Evolutionary conservation across 2,797 vertebrate species (phyloP).

Genomic region (Rhinogobio ventralis): DNA sequence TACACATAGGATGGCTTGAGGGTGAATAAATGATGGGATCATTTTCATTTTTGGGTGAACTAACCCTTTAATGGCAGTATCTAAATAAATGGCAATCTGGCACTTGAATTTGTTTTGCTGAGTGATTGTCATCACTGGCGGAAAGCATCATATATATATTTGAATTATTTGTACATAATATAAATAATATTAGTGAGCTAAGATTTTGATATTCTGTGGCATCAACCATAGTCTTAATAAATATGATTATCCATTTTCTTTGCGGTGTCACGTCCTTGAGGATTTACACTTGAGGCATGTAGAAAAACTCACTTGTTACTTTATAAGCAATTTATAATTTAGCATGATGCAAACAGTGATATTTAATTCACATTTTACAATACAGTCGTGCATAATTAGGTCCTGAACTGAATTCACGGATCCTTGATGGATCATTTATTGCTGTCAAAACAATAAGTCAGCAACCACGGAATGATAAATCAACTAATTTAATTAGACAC

Average conservation of each 20-base stretch:
- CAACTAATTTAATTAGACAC: constrained; percentile 45
- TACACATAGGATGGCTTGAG: no score
- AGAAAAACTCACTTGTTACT: neutral
- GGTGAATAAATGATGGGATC: no score
- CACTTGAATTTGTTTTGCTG: neutral
- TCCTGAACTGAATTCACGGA: constrained; percentile 37
- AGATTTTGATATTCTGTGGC: neutral
- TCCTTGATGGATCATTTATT: constrained; percentile 40
- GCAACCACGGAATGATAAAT: constrained; percentile 23
- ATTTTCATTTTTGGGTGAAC: no score
- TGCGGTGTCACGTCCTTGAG: neutral
- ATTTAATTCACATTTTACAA: constrained; percentile 38
- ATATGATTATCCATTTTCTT: neutral
- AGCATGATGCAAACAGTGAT: constrained; percentile 14
- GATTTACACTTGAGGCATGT: neutral
- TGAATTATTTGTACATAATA: neutral
- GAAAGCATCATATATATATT: neutral
- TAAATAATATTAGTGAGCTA: neutral
- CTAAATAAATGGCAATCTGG: neutral
- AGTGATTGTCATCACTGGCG: neutral
- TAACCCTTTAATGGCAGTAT: neutral
- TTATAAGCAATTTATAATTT: neutral
- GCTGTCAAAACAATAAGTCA: constrained; percentile 44
- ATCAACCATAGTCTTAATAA: neutral
- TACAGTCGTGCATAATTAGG: constrained; percentile 30